Evolutionary conservation across 2,113 vertebrate genomes (phyloP).

Genomic region (Xyrauchen texanus): DNA sequence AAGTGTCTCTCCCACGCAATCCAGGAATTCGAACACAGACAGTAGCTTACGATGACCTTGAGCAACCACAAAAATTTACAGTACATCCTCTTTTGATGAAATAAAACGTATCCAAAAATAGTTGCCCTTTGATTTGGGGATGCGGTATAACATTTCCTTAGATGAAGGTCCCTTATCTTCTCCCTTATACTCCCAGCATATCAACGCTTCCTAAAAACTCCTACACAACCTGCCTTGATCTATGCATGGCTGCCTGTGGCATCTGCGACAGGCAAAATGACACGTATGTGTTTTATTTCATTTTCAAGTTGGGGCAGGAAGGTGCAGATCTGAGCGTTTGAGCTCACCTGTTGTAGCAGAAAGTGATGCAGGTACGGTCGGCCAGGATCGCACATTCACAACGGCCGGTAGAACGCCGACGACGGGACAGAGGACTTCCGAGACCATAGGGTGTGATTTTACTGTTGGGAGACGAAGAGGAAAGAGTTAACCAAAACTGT

Average conservation of each 20-base stretch:
- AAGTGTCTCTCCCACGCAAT: no score
- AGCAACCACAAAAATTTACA: no score
- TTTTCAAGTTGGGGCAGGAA: conserved; percentile 33
- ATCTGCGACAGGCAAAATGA: conserved; percentile 30
- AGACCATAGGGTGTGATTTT: conserved; percentile 87
- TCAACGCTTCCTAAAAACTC: conserved; percentile 6
- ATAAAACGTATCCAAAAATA: no score
- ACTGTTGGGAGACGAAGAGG: conserved; percentile 65
- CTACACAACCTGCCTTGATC: conserved; percentile 27
- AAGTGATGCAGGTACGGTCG: conserved; percentile 78
- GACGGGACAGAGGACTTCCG: conserved; percentile 81
- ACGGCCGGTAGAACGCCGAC: conserved; percentile 77
- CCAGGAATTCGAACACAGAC: no score
- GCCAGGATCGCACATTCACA: conserved; percentile 76
- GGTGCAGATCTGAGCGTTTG: no score
- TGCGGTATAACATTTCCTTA: background rate
- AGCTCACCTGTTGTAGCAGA: conserved; percentile 78
- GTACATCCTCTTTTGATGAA: no score
- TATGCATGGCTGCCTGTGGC: conserved; percentile 12
- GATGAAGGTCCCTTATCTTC: background rate
- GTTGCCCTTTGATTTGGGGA: no score
- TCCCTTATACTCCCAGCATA: conserved; percentile 2
- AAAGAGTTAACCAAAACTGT: background rate
- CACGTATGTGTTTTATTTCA: conserved; percentile 45
- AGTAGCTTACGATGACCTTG: no score